Percentiles rank a stretch among this genome's conserved stretches.
Conservation (phyloP, 2,888 invertebrate species). For the Eilema caniola region DNA sequence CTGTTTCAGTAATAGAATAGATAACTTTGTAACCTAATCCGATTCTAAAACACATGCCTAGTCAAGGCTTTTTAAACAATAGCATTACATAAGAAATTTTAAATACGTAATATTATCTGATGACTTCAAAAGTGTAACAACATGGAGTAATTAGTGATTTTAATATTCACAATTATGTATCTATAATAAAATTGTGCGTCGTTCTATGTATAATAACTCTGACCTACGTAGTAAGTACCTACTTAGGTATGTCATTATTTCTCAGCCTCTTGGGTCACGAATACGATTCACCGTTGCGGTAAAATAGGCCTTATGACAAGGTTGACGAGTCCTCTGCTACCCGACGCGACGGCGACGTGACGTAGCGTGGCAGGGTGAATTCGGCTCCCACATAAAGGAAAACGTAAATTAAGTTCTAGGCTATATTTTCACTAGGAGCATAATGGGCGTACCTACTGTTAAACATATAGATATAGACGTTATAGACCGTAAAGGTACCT, state of each 20-base stretch:
- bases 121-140: not conserved
- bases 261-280: constrained; percentile 12
- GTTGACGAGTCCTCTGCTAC: not conserved
- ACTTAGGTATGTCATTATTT: constrained; percentile 7
- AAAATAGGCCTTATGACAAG: not conserved
- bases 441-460: no score
- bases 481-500: not conserved
- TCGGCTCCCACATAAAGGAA: not conserved
- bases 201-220: not conserved
- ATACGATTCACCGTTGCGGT: not conserved
- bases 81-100: not conserved
- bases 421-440: not conserved
- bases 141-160: not conserved
- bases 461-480: no score
- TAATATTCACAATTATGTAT: not conserved
- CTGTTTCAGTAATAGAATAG: no score
- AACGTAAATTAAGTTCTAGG: not conserved
- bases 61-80: not conserved
- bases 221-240: constrained; percentile 3
- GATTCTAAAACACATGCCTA: not conserved
- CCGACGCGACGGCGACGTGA: not conserved
- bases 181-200: constrained; percentile 8
- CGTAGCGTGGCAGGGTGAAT: not conserved
- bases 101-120: not conserved
- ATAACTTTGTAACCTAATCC: not conserved